A percentile compares a stretch with the other conserved stretches of the same genome.
These are phyloP conservation scores for Cyclophora albipunctata DNA, from an alignment of 2,888 invertebrate genomes.

Conservation along the genomic window DNA sequence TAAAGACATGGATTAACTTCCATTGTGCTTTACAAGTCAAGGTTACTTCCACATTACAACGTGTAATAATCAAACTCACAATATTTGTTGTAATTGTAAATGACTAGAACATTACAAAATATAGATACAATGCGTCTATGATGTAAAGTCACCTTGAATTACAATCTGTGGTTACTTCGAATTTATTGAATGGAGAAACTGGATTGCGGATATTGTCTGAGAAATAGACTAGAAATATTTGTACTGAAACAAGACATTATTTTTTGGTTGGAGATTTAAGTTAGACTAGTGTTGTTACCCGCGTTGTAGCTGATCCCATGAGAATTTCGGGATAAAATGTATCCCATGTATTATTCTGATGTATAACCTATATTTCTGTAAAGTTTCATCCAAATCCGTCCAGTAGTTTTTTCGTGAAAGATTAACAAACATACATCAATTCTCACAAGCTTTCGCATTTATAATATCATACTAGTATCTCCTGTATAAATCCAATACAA, in stretches of 20 bases:
- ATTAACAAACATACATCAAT: too few species aligned
- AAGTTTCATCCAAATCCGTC: too few species aligned
- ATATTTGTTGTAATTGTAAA: constrained; percentile 16
- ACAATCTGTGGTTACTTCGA: constrained; percentile 5
- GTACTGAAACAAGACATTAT: neutral
- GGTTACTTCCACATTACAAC: constrained; percentile 9
- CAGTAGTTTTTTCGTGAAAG: too few species aligned
- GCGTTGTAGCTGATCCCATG: too few species aligned
- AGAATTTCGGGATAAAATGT: too few species aligned
- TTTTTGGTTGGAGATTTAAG: neutral
- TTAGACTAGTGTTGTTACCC: neutral
- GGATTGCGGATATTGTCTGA: neutral
- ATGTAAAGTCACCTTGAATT: constrained; percentile 17
- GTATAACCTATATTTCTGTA: too few species aligned
- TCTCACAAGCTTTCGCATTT: too few species aligned
- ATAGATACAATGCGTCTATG: constrained; percentile 11
- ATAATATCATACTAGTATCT: neutral
- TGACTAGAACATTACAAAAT: constrained; percentile 15
- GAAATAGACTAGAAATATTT: neutral
- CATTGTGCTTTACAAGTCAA: neutral
- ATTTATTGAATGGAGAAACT: constrained; percentile 1
- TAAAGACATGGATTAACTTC: too few species aligned
- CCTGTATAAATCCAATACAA: neutral
- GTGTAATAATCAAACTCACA: constrained; percentile 1
- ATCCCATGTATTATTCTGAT: too few species aligned